Percentiles rank a stretch among this genome's conserved stretches.
Conservation (phyloP, 2,113 vertebrate species). For the Lepidothrix coronata region DNA sequence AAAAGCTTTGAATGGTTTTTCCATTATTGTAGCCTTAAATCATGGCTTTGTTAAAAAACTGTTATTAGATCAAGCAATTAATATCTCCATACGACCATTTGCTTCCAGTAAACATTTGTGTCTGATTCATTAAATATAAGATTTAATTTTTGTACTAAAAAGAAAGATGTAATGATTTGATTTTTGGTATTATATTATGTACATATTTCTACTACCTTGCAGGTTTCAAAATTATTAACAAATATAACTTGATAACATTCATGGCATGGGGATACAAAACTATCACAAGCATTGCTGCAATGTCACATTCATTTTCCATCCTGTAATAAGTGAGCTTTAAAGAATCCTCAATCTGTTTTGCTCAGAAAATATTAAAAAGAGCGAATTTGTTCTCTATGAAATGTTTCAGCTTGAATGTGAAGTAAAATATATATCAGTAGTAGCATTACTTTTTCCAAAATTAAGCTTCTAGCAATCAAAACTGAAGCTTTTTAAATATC, state of each 20-base stretch:
- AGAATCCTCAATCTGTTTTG: background rate
- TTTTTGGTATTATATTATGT: background rate
- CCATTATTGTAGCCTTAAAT: background rate
- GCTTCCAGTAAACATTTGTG: background rate
- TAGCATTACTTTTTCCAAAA: background rate
- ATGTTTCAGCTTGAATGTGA: background rate
- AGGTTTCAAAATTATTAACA: background rate
- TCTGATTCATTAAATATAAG: background rate
- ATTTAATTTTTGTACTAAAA: background rate
- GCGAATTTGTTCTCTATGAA: background rate
- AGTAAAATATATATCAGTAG: background rate
- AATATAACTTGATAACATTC: background rate
- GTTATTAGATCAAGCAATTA: background rate
- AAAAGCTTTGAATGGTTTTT: background rate
- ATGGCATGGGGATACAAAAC: background rate
- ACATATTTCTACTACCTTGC: background rate
- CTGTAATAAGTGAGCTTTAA: background rate
- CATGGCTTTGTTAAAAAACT: background rate
- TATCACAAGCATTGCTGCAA: background rate
- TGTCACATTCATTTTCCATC: background rate
- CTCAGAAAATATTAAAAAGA: background rate
- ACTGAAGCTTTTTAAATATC: background rate
- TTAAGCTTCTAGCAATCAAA: background rate
- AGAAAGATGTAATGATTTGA: background rate
- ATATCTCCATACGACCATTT: background rate